Base-by-base conservation (phyloP, 2,797 vertebrate genomes). In the Nasua narica region DNA sequence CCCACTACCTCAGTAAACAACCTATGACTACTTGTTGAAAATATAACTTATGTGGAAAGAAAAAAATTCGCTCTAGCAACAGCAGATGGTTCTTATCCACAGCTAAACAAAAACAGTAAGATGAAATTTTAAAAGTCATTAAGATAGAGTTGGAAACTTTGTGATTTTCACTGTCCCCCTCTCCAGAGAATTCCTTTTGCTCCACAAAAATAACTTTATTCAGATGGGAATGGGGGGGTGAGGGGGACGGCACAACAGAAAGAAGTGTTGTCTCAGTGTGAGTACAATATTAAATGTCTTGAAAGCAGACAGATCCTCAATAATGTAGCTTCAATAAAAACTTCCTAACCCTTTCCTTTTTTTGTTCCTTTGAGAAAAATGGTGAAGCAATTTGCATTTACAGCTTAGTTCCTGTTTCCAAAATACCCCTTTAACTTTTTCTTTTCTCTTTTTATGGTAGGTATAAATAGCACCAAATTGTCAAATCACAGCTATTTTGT, bases 331-430 rank as follows among this genome's bases (percentile, higher is more conserved):
- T 99, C 98, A 99, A 99, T 99, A 99, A 99, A 99, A 99, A 98
- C 97, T 98, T 99, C 99, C 99, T 98, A 98, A 52, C 29, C 98
- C 65, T 94, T 98, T 97, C 97, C 98, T 97, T 98, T 98, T 72
- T 98, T 98, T 98, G 98, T 99, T 99, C 99, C 99, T 99, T 99
- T 99, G 98, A 99, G 98, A 99, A 99, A 99, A 99, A 99, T 48
- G 82, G 97, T 95, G 96, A 98, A 98, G 98, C 97, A 99, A 99
- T 99, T 98, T 98, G 98, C 99, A 99, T 99, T 99, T 99, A 99
- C 98, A 98, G 98, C 99, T 98, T 98, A 99, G 99, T 99, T 99
- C 99, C 99, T 99, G 99, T 99, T 99, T 99, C 98, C 95, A 98
- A 98, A 98, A 99, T 98, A 98, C 96, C 98, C 97, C 98, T 98